A percentile compares a stretch with the other conserved stretches of the same genome.
phyloP scores from a whole-genome alignment of 2,888 invertebrate species.

The Pelosia muscerda region DNA sequence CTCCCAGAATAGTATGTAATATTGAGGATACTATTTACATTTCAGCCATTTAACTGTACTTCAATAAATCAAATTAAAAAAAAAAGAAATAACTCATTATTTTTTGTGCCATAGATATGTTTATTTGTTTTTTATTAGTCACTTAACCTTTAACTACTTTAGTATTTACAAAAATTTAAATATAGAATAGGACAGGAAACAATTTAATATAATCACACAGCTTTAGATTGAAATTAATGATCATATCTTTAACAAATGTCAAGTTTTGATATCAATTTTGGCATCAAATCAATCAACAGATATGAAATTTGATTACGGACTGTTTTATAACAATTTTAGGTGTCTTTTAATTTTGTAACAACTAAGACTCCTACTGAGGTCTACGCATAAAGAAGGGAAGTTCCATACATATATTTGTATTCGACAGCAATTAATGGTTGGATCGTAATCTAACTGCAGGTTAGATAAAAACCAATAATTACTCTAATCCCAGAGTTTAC shows the following conservation, averaged over 20 bases:
- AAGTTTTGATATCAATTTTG: neutral
- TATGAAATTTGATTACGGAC: neutral
- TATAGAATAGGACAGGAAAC: neutral
- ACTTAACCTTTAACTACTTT: neutral
- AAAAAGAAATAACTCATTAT: neutral
- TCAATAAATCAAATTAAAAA: neutral
- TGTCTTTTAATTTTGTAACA: neutral
- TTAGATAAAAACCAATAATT: neutral
- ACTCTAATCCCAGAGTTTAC: neutral
- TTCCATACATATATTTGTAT: neutral
- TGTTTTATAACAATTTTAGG: neutral
- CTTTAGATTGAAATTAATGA: neutral
- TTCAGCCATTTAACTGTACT: neutral
- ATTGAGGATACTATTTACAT: neutral
- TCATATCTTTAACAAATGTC: neutral
- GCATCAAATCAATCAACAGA: constrained; percentile 4
- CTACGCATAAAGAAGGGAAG: neutral
- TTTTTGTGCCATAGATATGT: neutral
- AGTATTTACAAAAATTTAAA: neutral
- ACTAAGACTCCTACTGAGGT: neutral
- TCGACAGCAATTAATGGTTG: neutral
- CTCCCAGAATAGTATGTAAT: too few relatives aligned
- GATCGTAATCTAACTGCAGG: neutral
- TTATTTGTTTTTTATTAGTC: neutral
- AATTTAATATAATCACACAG: neutral